Conservation (phyloP, 1,140 invertebrate species). For the Pseudomyrmex cubaensis region DNA sequence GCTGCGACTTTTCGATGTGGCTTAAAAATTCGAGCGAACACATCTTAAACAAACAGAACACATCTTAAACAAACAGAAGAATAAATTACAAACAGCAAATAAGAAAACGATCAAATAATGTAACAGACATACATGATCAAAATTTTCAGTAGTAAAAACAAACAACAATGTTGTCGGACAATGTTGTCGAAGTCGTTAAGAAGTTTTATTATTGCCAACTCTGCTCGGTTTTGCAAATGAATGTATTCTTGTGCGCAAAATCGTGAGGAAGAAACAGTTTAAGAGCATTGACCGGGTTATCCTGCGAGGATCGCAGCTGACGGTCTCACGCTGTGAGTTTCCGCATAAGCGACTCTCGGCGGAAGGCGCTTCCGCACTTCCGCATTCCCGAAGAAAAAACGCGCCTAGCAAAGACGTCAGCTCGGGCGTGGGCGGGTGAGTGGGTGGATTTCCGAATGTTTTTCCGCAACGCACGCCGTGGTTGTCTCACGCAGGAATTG, state of each 20-base stretch:
- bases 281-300: not conserved
- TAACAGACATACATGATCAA: too few species aligned
- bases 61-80: conserved; percentile 6
- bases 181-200: not conserved
- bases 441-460: not conserved
- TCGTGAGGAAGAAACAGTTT: not conserved
- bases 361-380: not conserved
- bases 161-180: not conserved
- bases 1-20: conserved; percentile 10
- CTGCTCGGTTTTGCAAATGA: not conserved
- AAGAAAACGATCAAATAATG: too few species aligned
- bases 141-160: not conserved
- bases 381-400: not conserved
- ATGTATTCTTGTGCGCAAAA: not conserved
- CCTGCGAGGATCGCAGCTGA: not conserved
- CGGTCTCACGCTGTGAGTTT: not conserved
- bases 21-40: not conserved
- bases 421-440: not conserved
- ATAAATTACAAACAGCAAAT: not conserved
- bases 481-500: not conserved
- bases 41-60: not conserved
- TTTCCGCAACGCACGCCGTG: not conserved
- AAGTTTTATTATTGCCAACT: not conserved
- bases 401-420: not conserved
- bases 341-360: not conserved